Evolutionary conservation across 2,797 vertebrate genomes (phyloP).

Genomic region (Loris lydekkerianus): DNA sequence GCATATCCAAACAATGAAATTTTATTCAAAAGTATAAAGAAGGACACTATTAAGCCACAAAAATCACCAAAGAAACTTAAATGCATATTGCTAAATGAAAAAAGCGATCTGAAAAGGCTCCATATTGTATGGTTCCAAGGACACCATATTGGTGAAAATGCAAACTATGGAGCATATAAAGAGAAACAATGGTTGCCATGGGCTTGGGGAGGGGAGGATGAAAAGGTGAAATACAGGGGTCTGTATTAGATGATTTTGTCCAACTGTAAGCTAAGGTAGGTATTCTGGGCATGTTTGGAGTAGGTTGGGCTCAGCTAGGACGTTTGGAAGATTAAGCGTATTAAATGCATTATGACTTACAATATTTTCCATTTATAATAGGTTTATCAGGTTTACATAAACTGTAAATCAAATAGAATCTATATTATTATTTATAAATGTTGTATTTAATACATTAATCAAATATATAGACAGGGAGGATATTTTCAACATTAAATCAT

Average conservation of each 20-base stretch:
- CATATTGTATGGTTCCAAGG: not conserved
- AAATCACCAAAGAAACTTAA: not conserved
- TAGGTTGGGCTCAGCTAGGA: not conserved
- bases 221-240: accelerated
- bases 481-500: not conserved
- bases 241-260: not conserved
- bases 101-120: not conserved
- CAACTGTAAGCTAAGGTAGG: not conserved
- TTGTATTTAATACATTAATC: not conserved
- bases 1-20: not conserved
- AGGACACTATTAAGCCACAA: not conserved
- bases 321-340: not conserved
- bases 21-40: not conserved
- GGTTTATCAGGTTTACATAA: not conserved
- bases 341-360: not conserved
- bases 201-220: accelerated
- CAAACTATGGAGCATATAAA: not conserved
- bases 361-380: not conserved
- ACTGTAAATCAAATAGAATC: not conserved
- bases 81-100: not conserved
- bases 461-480: not conserved
- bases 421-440: not conserved
- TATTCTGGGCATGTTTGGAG: not conserved
- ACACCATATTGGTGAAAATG: not conserved
- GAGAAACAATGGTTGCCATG: not conserved